Evolutionary conservation across 2,797 vertebrate genomes (phyloP), one percentile per base, ranked within the genome.

Genomic region (Rhodeus uyekii): DNA sequence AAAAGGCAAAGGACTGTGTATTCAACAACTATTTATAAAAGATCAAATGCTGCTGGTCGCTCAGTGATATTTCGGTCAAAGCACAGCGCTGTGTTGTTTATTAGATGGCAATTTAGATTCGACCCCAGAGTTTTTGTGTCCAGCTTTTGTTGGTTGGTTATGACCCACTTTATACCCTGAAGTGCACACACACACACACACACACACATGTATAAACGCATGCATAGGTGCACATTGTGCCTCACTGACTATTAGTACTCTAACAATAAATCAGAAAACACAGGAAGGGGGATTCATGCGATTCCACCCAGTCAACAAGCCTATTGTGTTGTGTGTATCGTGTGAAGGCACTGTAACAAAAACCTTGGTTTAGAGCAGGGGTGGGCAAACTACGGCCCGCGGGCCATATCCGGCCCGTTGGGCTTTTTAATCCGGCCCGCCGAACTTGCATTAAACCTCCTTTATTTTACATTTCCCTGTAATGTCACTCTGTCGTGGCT

Each of bases 31-130:
- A 48, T 74, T 77, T 67, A 71, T 82, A 44, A 55, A 64, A 27
- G 67, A 61, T 78, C 38, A 78, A 86, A 90, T 67, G 48, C 38
- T 67, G 80, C 61, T 90, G 89, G 90, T 89, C 88, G 89, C 89
- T 87, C 75, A 5, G 9, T 63, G 19, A 87, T 89, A 89, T 90
- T 85, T 78, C 12, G 19, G 44, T 82, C 61, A 81, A 75, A 82
- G 34, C 36, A 38, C 48, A 27, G 61, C 13, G 1, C 61, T 68
- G n/a, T 27, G 36, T 34, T 76, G 65, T 76, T 63, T 82, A 75
- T 65, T 81, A 65, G 60, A 19, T 22, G 8, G 29, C 32, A 46
- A 48, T 80, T 73, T 64, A 50, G 42, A 53, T 63, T 64, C 68
- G 18, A 50, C 39, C 68, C 22, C 16, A 22, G 44, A 63, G 22